Evolutionary conservation across 35 echinoderm and acorn worm species (phyloP).

Genomic region (Stichopus chloronotus): DNA sequence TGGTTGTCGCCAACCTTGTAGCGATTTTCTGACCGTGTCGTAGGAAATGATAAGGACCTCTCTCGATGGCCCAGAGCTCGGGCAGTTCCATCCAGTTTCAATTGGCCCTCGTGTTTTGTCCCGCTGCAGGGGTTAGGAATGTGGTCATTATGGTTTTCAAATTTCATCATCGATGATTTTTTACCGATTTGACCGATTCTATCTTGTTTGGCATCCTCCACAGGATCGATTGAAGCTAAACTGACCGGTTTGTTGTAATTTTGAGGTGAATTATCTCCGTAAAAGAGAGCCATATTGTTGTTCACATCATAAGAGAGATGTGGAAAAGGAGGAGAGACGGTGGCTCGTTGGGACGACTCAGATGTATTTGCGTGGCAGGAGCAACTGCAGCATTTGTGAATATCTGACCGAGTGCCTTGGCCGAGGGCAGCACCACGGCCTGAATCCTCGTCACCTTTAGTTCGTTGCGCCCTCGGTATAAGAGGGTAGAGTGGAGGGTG

Average conservation of each 20-base stretch:
- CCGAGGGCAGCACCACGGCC: neutral
- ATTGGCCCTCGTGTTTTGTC: neutral
- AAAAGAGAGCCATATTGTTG: neutral
- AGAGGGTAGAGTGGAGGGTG: neutral
- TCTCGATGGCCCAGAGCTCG: neutral
- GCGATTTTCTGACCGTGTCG: too few species aligned
- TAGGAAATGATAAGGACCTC: neutral
- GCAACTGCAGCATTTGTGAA: conserved; percentile 9
- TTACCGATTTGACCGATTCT: neutral
- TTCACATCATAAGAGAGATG: neutral
- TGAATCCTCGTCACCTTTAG: neutral
- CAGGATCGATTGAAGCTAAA: neutral
- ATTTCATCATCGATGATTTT: neutral
- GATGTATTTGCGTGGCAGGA: neutral
- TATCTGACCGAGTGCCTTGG: neutral
- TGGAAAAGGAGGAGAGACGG: neutral
- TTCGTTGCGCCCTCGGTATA: conserved; percentile 8
- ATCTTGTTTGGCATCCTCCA: neutral
- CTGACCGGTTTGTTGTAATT: neutral
- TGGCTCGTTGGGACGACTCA: neutral
- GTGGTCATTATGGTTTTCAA: neutral
- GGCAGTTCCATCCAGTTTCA: neutral
- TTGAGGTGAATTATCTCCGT: neutral
- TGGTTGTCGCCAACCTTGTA: too few species aligned
- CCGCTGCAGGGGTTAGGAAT: neutral